Conservation (phyloP, 2,888 invertebrate species). For the Dysmachus trigonus region DNA sequence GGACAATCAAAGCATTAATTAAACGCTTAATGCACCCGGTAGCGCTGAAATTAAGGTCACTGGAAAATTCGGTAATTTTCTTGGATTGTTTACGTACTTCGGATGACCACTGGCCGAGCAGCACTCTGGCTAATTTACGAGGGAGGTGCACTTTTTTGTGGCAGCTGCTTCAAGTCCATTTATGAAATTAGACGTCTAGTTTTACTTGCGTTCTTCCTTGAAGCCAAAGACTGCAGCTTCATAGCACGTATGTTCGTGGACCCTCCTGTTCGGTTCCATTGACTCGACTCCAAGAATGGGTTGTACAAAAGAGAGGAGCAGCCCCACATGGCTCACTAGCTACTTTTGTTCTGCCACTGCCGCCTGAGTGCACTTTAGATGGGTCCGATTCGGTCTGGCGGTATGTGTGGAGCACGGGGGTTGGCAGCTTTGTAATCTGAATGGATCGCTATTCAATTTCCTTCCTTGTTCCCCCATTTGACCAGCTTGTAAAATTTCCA, state of each 20-base stretch:
- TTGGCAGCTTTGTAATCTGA: slow-evolving; percentile 16
- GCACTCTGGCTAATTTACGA: not conserved
- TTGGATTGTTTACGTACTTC: not conserved
- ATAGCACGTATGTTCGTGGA: not conserved
- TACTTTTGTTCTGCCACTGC: slow-evolving; percentile 4
- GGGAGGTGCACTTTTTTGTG: not conserved
- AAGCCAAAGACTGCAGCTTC: not conserved
- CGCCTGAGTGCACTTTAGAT: slow-evolving; percentile 17
- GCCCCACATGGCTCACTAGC: not conserved
- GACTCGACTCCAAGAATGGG: not conserved
- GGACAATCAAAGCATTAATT: not conserved
- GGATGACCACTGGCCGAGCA: not conserved
- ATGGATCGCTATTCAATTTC: slow-evolving; percentile 29
- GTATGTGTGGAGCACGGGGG: not conserved
- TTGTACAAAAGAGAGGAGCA: not conserved
- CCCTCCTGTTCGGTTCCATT: not conserved
- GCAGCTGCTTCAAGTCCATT: not conserved
- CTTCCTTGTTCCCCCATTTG: slow-evolving; percentile 7
- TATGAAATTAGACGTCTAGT: not conserved
- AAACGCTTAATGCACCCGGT: not conserved
- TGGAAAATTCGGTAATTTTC: not conserved
- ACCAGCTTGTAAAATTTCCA: slow-evolving; percentile 12
- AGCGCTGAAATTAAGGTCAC: not conserved
- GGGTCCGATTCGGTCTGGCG: not conserved
- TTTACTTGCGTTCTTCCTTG: not conserved